A percentile compares a stretch with the other conserved stretches of the same genome.
phyloP scores from a whole-genome alignment of 2,797 vertebrate species.

The Lacerta agilis region DNA sequence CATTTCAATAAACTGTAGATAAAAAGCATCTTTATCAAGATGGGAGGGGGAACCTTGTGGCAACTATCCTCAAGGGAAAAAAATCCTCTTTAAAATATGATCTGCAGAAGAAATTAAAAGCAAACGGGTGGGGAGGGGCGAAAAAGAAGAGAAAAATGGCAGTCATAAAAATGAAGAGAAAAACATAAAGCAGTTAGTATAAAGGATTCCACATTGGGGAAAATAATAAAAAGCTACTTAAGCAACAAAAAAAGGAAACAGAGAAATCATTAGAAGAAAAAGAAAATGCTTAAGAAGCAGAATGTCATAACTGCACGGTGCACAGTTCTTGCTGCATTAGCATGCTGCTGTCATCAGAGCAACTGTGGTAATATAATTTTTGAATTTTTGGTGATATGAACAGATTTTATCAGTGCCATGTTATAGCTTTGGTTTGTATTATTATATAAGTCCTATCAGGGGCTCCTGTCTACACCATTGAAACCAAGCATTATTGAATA shows the following conservation, averaged over 20 bases:
- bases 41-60: neutral
- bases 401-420: constrained; percentile 20
- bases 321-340: constrained; percentile 23
- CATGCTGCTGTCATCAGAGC: neutral
- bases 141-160: neutral
- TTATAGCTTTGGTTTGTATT: neutral
- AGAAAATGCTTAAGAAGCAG: constrained; percentile 36
- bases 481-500: neutral
- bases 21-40: constrained; percentile 4
- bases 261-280: constrained; percentile 37
- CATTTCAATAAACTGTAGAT: constrained; percentile 28
- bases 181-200: constrained; percentile 25
- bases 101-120: constrained; percentile 36
- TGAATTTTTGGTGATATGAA: constrained; percentile 22
- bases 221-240: constrained; percentile 44
- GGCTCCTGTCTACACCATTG: neutral
- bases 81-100: constrained; percentile 36
- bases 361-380: neutral
- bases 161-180: constrained; percentile 44
- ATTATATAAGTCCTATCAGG: neutral
- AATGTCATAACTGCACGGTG: constrained; percentile 26
- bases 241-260: constrained; percentile 46
- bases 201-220: constrained; percentile 47
- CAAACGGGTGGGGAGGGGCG: neutral
- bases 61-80: constrained; percentile 31